Conservation (phyloP, 2,888 invertebrate species). For the Spilosoma lubricipeda region DNA sequence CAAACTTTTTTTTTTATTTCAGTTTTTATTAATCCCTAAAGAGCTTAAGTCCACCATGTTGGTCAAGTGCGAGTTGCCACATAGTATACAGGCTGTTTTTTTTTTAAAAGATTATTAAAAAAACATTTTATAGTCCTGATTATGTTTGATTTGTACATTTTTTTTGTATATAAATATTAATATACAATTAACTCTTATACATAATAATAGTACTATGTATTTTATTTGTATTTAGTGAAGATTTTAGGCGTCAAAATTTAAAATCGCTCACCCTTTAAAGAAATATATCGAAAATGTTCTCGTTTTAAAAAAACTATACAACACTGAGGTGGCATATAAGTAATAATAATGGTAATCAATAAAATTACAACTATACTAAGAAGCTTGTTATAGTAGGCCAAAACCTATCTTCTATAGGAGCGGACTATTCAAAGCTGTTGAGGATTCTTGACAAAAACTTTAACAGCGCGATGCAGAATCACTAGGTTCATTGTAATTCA, state of each 20-base stretch:
- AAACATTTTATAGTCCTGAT: conserved; percentile 9
- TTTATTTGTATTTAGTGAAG: conserved; percentile 30
- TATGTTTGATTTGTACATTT: conserved; percentile 43
- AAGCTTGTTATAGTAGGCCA: too few species aligned
- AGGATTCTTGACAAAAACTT: background rate
- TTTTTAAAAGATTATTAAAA: conserved; percentile 6
- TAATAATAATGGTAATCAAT: background rate
- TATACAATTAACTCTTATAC: conserved; percentile 23
- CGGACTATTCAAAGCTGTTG: too few species aligned
- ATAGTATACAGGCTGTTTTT: background rate
- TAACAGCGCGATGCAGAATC: background rate
- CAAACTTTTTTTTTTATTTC: background rate
- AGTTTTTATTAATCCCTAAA: background rate
- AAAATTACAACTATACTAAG: background rate
- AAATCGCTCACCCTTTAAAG: conserved; percentile 1
- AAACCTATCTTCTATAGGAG: too few species aligned
- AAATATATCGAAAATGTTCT: background rate
- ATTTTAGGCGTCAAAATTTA: conserved; percentile 2
- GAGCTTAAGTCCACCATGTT: background rate
- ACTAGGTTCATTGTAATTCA: background rate
- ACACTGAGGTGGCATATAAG: background rate
- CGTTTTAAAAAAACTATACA: background rate
- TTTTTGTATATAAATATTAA: conserved; percentile 23
- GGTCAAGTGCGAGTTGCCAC: conserved; percentile 7
- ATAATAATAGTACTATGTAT: conserved; percentile 46